Base-by-base conservation (phyloP, 2,113 vertebrate species). In the Barbus barbus region DNA sequence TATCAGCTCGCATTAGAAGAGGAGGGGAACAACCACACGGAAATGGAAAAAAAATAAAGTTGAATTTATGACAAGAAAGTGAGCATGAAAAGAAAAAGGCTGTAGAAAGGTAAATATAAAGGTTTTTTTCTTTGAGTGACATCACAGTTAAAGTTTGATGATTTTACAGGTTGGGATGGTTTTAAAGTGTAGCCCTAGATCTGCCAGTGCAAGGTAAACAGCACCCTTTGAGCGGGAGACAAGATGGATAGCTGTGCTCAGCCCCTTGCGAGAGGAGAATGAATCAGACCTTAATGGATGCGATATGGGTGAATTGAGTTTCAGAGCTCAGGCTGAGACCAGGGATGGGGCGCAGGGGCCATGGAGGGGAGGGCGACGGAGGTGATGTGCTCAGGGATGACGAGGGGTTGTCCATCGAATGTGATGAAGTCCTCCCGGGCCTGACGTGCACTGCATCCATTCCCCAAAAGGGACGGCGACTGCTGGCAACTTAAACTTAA, bases 231-330 rank as follows among this genome's bases (percentile, higher is more conserved):
- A 58, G 81, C 26, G 9, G 51, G 81, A 75, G 86, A 84, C 78
- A 88, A 89, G 89, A 90, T 85, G 85, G 87, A 89, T 90, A 82
- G 88, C 76, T 58, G 72, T 85, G 85, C 48, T 83, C 28, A 18
- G 83, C 58, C 76, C 83, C 81, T 61, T 46, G 77, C 31, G 78
- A 83, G 67, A 22, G 58, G 73, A 33, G 83, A 83, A 90, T 89
- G 88, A 90, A 87, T 91, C 90, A 90, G 86, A 58, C 79, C 69
- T 41, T 88, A 90, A 89, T 90, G 72, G 87, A 84, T 61, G 85
- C 61, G 58, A 85, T 87, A 81, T 76, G 82, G 83, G 80, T 78
- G 82, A 89, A 88, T 86, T 89, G 86, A 84, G 81, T 88, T 87
- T 87, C 81, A 46, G 81, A 53, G 71, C 75, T 73, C 63, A 58